Percentiles rank a stretch among this genome's conserved stretches.
Evolutionary conservation across 2,797 vertebrate genomes (phyloP).

Genomic region (Phalanger gymnotis): DNA sequence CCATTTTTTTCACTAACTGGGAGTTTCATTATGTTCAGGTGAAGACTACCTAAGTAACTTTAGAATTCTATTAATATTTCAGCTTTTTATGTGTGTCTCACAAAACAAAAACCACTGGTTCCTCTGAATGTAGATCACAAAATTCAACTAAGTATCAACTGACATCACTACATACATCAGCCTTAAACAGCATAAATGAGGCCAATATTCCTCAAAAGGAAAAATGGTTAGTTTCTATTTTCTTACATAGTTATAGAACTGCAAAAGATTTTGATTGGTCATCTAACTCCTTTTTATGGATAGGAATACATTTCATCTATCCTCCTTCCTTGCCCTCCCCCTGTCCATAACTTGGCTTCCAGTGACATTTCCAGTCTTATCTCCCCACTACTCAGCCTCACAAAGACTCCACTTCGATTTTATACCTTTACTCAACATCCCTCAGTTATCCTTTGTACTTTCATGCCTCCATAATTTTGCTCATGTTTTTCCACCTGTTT

Average conservation of each 20-base stretch:
- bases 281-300: not conserved
- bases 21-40: not conserved
- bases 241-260: not conserved
- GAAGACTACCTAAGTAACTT: not conserved
- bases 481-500: not conserved
- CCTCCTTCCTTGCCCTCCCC: not conserved
- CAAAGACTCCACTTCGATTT: not conserved
- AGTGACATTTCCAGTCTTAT: not conserved
- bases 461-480: not conserved
- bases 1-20: not conserved
- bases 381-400: not conserved
- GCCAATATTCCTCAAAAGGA: not conserved
- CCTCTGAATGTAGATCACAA: not conserved
- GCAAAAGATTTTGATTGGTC: not conserved
- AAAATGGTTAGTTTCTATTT: not conserved
- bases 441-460: not conserved
- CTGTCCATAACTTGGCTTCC: not conserved
- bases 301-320: not conserved
- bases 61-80: not conserved
- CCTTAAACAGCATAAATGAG: not conserved
- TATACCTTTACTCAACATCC: not conserved
- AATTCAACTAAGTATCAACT: not conserved
- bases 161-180: not conserved
- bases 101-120: not conserved
- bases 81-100: not conserved